Evolutionary conservation across 2,888 invertebrate species (phyloP).

Genomic region (Caradrina clavipalpis): DNA sequence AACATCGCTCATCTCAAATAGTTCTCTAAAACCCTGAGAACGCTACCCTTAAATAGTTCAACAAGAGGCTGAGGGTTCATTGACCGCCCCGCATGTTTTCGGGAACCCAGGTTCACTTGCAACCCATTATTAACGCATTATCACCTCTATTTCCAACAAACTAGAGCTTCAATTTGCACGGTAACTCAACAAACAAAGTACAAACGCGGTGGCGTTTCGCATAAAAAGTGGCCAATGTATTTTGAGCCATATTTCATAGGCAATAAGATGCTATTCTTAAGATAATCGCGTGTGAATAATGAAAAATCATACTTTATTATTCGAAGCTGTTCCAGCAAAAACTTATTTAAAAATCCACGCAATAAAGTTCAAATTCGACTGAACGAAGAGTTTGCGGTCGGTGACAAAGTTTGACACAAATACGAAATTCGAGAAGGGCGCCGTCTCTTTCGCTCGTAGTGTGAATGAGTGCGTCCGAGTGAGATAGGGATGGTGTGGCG

Average conservation of each 20-base stretch:
- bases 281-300: constrained; percentile 51
- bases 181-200: constrained; percentile 19
- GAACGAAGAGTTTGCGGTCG: constrained; percentile 27
- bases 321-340: constrained; percentile 2
- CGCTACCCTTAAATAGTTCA: constrained; percentile 34
- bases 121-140: constrained; percentile 7
- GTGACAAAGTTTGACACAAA: constrained; percentile 61
- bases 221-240: constrained; percentile 41
- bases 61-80: constrained; percentile 52
- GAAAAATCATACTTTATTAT: constrained; percentile 51
- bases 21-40: constrained; percentile 9
- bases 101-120: constrained; percentile 45
- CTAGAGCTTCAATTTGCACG: constrained; percentile 29
- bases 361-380: constrained; percentile 43
- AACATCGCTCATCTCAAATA: constrained; percentile 14
- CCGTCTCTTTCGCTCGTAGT: constrained; percentile 24
- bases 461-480: constrained; percentile 6
- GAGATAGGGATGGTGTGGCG: constrained; percentile 23
- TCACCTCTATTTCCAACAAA: rapidly evolving
- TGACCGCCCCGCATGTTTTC: constrained; percentile 57
- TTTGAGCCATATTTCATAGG: constrained; percentile 44
- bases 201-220: constrained; percentile 23
- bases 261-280: constrained; percentile 37
- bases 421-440: constrained; percentile 35
- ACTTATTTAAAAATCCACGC: neutral